These are phyloP conservation scores for Drosophila cognata DNA, from an alignment of 2,888 invertebrate genomes.

Conservation along the genomic window DNA sequence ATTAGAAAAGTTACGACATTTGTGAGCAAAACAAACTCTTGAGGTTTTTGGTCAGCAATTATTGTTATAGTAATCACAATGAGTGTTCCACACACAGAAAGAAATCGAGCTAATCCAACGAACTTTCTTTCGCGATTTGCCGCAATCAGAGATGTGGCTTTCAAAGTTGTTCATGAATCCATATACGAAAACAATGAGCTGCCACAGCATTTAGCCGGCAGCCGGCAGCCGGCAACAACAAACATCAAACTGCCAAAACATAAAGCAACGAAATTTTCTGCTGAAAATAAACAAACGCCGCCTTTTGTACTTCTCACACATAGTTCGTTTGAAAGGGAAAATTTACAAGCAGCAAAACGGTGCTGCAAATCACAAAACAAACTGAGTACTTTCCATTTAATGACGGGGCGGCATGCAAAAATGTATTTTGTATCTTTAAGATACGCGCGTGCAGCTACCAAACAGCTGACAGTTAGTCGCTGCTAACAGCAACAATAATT, in stretches of 20 bases:
- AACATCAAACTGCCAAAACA: conserved; percentile 36
- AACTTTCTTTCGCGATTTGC: conserved; percentile 43
- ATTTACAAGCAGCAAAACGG: conserved; percentile 15
- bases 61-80: conserved; percentile 50
- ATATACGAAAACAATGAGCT: conserved; percentile 72
- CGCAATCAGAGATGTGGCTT: conserved; percentile 43
- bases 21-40: conserved; percentile 10
- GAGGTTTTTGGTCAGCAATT: conserved; percentile 27
- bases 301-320: conserved; percentile 31
- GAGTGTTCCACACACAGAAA: conserved; percentile 8
- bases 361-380: conserved; percentile 65
- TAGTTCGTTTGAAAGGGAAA: conserved; percentile 52
- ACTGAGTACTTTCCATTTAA: conserved; percentile 74
- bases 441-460: conserved; percentile 57
- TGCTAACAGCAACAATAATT: background rate
- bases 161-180: conserved; percentile 72
- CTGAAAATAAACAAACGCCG: conserved; percentile 69
- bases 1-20: conserved; percentile 23
- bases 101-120: conserved; percentile 8
- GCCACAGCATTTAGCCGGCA: conserved; percentile 37
- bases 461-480: conserved; percentile 68
- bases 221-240: conserved; percentile 15
- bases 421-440: conserved; percentile 64
- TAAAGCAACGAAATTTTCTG: conserved; percentile 46
- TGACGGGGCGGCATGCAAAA: conserved; percentile 53